These are phyloP conservation scores for Ypsolopha sequella DNA, from an alignment of 2,888 invertebrate genomes.

Conservation along the genomic window DNA sequence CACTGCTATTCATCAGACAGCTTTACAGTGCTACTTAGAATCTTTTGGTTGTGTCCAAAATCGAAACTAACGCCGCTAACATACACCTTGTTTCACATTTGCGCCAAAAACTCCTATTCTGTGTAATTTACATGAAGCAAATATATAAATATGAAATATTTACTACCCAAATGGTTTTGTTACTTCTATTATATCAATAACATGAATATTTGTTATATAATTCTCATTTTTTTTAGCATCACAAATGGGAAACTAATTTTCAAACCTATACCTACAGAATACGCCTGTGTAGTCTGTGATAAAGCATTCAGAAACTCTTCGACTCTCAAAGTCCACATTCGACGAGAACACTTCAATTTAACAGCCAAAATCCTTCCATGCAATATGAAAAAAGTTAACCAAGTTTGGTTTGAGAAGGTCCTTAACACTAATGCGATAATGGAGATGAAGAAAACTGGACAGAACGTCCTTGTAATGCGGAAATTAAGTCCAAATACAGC, in stretches of 20 bases:
- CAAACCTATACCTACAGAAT: not conserved
- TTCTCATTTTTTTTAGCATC: not conserved
- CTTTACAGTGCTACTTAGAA: no score
- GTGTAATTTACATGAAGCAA: no score
- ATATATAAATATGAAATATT: no score
- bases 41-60: no score
- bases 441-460: constrained; percentile 32
- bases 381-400: constrained; percentile 27
- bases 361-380: constrained; percentile 17
- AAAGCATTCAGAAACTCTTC: constrained; percentile 13
- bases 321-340: constrained; percentile 28
- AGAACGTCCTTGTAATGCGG: constrained; percentile 26
- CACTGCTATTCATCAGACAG: no score
- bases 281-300: constrained; percentile 26
- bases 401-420: constrained; percentile 43
- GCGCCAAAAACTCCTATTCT: no score
- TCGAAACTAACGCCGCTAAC: no score
- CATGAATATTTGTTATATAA: not conserved
- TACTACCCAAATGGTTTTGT: no score
- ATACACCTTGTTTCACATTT: no score
- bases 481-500: constrained; percentile 17
- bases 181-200: no score
- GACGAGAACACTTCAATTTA: constrained; percentile 33
- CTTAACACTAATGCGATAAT: constrained; percentile 26
- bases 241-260: not conserved